These are phyloP conservation scores for Notodonta ziczac DNA, from an alignment of 2,888 invertebrate species.

Conservation along the genomic window DNA sequence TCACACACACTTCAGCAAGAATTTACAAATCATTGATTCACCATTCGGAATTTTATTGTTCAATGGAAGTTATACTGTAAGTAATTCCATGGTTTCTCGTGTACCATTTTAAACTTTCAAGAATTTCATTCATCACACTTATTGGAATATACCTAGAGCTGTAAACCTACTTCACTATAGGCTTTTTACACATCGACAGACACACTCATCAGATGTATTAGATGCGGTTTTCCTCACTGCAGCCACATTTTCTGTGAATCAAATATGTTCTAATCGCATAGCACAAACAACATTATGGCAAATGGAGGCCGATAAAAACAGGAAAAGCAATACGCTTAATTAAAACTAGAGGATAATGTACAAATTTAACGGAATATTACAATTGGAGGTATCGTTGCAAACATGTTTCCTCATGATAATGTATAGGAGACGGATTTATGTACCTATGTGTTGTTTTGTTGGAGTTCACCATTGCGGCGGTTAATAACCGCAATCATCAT, in stretches of 20 bases:
- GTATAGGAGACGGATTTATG: constrained; percentile 14
- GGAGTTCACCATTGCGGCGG: neutral
- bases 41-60: no score
- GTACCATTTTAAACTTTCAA: neutral
- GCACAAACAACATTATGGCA: constrained; percentile 27
- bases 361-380: constrained; percentile 57
- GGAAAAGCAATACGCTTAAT: constrained; percentile 48
- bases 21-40: no score
- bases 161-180: neutral
- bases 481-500: neutral
- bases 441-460: constrained; percentile 11
- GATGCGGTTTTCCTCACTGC: constrained; percentile 3
- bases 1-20: no score
- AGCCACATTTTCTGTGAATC: constrained; percentile 33
- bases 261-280: constrained; percentile 30
- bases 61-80: no score
- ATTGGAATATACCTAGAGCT: neutral
- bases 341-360: constrained; percentile 48
- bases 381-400: constrained; percentile 34
- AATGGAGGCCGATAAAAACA: constrained; percentile 41
- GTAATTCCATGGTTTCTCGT: no score
- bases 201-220: constrained; percentile 21
- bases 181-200: neutral
- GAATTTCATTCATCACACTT: neutral
- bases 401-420: constrained; percentile 41